Base-by-base conservation (phyloP, 2,888 invertebrate species). In the Drosophila nr. perissopoda region DNA sequence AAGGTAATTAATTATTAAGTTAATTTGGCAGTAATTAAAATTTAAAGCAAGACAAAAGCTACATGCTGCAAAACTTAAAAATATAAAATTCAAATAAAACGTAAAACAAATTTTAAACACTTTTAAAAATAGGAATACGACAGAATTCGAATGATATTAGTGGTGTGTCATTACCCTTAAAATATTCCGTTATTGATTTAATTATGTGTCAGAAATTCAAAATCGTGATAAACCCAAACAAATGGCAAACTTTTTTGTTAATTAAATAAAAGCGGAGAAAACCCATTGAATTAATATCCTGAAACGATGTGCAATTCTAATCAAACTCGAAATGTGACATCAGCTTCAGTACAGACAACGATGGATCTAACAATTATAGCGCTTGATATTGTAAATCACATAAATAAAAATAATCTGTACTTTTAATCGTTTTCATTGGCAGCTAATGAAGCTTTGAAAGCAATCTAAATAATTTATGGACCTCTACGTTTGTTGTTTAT, bases 401-500 rank as follows among this genome's bases (percentile, higher is more conserved):
- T 27, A 4, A 38, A 38, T 27, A 11, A 13, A 13, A 51, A 66
- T 53, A 13, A 49, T 40, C 21, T 8, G 52, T 40, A 31, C 57
- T 48, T 34, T 51, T 56, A 45, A 62, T 51, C 31, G 54, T 33
- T 34, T 59, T 29, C 42, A 57, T 48, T 71, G 16, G 31, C 31
- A 25, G 65, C 64, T 75, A 75, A 81, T 75, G 78, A 82, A 82
- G 70, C 73, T 67, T 67, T 34, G 60, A 61, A 42, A 64, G 63
- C 63, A 68, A 68, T 73, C 59, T 54, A 60, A 11, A 62, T 80
- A 78, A 86, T 78, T 82, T 82, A 85, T 78, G 71, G 77, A 79
- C 69, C 72, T 68, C 56, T 42, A 51, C 53, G 45, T 51, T 48
- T 51, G 13, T 51, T 84, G 82, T 84, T 84, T 83, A 84, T 76